These are phyloP conservation scores for Rana temporaria DNA, from an alignment of 2,113 vertebrate genomes.

Conservation along the genomic window DNA sequence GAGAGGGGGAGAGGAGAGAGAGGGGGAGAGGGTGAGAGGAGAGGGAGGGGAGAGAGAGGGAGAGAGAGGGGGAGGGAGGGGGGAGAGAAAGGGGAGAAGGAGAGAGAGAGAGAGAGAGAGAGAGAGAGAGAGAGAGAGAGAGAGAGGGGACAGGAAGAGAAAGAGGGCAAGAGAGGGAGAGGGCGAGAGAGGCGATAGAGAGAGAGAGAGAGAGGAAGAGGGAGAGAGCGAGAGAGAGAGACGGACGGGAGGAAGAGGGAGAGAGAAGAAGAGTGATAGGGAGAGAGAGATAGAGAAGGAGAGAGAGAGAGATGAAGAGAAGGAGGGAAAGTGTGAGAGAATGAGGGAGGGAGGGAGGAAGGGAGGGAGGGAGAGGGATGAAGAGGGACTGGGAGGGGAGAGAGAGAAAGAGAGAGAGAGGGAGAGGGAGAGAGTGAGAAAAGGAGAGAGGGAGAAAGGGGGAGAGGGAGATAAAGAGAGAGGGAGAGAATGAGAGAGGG, in stretches of 20 bases:
- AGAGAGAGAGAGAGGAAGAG: background rate
- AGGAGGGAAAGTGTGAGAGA: too few relatives aligned
- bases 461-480: background rate
- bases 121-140: too few relatives aligned
- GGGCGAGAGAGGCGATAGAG: background rate
- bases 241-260: background rate
- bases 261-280: background rate
- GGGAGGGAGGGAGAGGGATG: background rate
- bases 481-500: background rate
- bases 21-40: too few relatives aligned
- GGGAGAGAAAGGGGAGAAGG: too few relatives aligned
- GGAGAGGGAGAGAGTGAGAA: background rate
- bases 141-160: background rate
- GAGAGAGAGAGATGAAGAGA: background rate
- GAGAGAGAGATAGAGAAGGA: background rate
- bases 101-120: too few relatives aligned
- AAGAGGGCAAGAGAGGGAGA: background rate
- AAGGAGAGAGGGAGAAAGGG: background rate
- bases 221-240: background rate
- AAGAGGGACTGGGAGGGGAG: background rate
- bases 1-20: too few relatives aligned
- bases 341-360: background rate
- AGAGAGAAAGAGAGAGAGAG: background rate
- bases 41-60: too few relatives aligned
- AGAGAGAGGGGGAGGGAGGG: too few relatives aligned